Conservation (phyloP, 2,888 invertebrate genomes). For the Philereme transversata region DNA sequence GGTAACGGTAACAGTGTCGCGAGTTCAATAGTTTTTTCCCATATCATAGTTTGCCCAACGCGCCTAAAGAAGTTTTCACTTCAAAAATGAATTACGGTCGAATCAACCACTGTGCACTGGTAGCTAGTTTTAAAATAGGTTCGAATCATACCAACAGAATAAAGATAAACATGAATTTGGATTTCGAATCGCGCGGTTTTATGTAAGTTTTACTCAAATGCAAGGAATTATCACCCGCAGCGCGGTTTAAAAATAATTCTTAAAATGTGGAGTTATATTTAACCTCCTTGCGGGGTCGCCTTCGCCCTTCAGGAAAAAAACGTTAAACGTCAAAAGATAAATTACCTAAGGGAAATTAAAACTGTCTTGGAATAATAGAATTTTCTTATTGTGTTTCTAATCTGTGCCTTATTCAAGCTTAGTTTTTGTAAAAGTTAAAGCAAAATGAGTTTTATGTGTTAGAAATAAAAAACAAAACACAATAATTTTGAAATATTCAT, state of each 20-base stretch:
- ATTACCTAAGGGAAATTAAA: slow-evolving; percentile 85
- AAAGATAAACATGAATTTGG: too few species aligned
- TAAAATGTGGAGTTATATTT: slow-evolving; percentile 72
- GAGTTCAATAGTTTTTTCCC: too few species aligned
- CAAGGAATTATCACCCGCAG: slow-evolving; percentile 71
- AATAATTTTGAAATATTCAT: too few species aligned
- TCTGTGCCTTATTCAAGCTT: slow-evolving; percentile 2
- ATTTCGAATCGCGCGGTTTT: too few species aligned
- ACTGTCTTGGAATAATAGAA: slow-evolving; percentile 82
- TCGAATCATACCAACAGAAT: too few species aligned
- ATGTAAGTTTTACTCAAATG: slow-evolving; percentile 11
- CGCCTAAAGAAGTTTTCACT: too few species aligned
- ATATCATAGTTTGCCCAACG: too few species aligned
- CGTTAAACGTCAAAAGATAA: slow-evolving; percentile 71
- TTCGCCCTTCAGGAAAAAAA: slow-evolving; percentile 62
- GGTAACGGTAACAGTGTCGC: too few species aligned
- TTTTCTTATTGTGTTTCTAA: slow-evolving; percentile 58
- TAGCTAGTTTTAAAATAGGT: too few species aligned
- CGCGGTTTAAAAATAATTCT: slow-evolving; percentile 65
- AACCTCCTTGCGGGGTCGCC: slow-evolving; percentile 74
- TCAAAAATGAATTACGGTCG: too few species aligned
- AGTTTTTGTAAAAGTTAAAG: not conserved
- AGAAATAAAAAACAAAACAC: not conserved
- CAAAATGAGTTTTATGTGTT: not conserved
- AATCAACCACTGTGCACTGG: too few species aligned